Evolutionary conservation across 2,888 invertebrate species (phyloP), one percentile per base, ranked within the genome.

Genomic region (Atrina japonica): DNA sequence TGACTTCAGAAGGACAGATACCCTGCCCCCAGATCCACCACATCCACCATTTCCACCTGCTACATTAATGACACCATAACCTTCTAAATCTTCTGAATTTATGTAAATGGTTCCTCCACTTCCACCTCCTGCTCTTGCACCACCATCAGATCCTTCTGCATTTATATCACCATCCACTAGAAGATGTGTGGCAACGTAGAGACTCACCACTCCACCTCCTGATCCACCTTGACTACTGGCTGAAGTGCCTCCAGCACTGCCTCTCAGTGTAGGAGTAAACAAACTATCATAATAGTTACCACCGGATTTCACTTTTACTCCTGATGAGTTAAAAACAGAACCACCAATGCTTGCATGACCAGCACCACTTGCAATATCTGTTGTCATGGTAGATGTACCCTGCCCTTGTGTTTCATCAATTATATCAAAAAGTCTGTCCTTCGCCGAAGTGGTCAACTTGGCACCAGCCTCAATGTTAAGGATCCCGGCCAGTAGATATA

Each of bases 321-420:
- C 52, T 6, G 59, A 11, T 5, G 55, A 30, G 35, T 58, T 60
- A 11, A 21, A 70, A 52, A 71, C 52, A 70, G 78, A 79, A 60
- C 85, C 85, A 16, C 85, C 84, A 21, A 50, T 49, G 40, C 80
- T 79, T n/a, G 83, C 84, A 78, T 82, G 79, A 0, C 85, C 85
- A 30, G 73, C 85, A 1, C 83, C 86, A 41, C 83, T 80, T 11
- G 75, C 81, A 47, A 61, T 35, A 9, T 41, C 55, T 7, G 45
- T 23, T 16, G 56, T 55, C 16, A 9, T 50, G 9, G 41, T 73
- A 70, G 59, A 29, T 1, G 41, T 23, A 7, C 84, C 84, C 9
- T 56, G 45, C 29, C 85, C 85, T 30, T 49, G 23, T 9, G 43
- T 21, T 25, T 69, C 66, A 58, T 85, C 83, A 7, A 83, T 58